Conservation (phyloP, 2,888 invertebrate genomes). For the Trissonchulus latispiculum region DNA sequence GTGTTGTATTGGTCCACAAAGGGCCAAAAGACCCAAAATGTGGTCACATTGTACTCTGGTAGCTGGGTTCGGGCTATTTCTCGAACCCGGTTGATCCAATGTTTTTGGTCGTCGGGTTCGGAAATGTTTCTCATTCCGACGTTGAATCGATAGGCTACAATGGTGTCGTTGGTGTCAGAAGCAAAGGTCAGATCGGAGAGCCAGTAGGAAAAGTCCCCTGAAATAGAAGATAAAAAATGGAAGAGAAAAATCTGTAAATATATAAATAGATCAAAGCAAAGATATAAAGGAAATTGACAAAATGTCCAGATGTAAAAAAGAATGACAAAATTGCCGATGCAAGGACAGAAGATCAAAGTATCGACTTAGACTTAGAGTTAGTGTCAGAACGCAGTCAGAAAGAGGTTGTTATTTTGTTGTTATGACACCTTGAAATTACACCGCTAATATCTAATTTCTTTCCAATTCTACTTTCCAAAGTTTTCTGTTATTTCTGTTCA, state of each 20-base stretch:
- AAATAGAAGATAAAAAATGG: not conserved
- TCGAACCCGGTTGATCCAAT: conserved; percentile 35
- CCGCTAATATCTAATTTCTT: too few species aligned
- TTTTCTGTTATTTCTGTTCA: too few species aligned
- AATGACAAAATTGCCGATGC: too few species aligned
- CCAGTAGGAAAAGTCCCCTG: not conserved
- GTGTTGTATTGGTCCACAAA: conserved; percentile 43
- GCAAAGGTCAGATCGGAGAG: not conserved
- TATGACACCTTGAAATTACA: too few species aligned
- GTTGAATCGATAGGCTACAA: not conserved
- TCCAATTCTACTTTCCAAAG: too few species aligned
- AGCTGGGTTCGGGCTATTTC: conserved; percentile 29
- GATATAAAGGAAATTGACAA: too few species aligned
- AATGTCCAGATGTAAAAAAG: too few species aligned
- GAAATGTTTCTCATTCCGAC: conserved; percentile 30
- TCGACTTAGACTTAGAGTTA: too few species aligned
- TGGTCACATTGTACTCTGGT: conserved; percentile 40
- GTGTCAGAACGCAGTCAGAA: too few species aligned
- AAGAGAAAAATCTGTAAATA: not conserved
- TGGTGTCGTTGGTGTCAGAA: not conserved
- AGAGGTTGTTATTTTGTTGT: too few species aligned
- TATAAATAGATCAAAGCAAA: not conserved
- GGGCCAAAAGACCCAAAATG: conserved; percentile 43
- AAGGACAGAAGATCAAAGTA: too few species aligned
- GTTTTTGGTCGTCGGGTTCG: conserved; percentile 36